These are phyloP conservation scores for Diabrotica balteata DNA, from an alignment of 2,888 invertebrate species.

Conservation along the genomic window DNA sequence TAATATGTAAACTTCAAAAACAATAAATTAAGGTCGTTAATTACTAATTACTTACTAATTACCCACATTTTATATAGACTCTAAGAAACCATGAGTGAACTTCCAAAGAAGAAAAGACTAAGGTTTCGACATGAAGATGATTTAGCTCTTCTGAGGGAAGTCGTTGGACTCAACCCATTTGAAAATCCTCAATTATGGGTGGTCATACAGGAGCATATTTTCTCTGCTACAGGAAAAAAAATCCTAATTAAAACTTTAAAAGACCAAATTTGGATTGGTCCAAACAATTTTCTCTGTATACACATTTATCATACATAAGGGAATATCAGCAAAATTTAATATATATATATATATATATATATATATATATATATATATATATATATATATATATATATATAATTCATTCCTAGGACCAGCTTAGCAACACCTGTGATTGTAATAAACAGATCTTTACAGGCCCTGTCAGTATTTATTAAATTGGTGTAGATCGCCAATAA, in stretches of 20 bases:
- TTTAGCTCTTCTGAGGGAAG: conserved; percentile 29
- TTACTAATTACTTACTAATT: not conserved
- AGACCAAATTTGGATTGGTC: conserved; percentile 30
- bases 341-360: not conserved
- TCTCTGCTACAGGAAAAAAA: conserved; percentile 26
- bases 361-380: conserved; percentile 1
- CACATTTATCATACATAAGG: conserved; percentile 1
- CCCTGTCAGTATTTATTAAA: too few species aligned
- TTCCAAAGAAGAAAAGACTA: conserved; percentile 29
- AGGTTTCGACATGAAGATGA: conserved; percentile 32
- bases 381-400: not conserved
- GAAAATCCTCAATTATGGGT: conserved; percentile 31
- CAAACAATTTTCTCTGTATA: too few species aligned
- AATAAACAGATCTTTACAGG: too few species aligned
- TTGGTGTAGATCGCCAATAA: too few species aligned
- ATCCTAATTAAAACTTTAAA: conserved; percentile 34
- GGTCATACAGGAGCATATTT: conserved; percentile 33
- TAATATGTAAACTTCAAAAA: too few species aligned
- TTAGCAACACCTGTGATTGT: too few species aligned
- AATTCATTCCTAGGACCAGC: too few species aligned
- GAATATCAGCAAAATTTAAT: too few species aligned
- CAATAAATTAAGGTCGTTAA: too few species aligned
- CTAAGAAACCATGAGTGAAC: conserved; percentile 26
- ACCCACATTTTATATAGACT: not conserved
- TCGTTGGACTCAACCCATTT: conserved; percentile 31